These are phyloP conservation scores for Platyrinchus mystaceus DNA, from an alignment of 2,797 vertebrate species.

Conservation along the genomic window DNA sequence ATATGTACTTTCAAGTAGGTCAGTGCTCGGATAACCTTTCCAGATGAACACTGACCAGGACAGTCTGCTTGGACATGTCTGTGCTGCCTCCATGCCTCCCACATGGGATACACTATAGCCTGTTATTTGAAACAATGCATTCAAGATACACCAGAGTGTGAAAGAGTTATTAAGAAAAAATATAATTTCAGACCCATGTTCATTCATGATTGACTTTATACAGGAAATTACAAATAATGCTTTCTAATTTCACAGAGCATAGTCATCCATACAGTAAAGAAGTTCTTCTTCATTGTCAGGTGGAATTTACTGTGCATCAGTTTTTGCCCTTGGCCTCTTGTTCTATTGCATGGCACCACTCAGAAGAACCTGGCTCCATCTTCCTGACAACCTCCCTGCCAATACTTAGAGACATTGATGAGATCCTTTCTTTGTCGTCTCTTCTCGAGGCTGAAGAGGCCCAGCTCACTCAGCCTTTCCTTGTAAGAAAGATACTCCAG, in stretches of 20 bases:
- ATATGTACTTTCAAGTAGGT: not conserved
- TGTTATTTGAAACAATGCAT: not conserved
- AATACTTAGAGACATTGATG: not conserved
- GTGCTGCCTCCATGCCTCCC: not conserved
- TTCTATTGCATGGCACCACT: not conserved
- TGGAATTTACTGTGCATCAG: not conserved
- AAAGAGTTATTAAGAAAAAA: not conserved
- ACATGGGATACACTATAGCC: not conserved
- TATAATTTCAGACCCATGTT: slow-evolving; percentile 29
- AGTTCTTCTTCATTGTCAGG: not conserved
- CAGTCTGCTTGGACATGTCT: not conserved
- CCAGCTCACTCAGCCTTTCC: not conserved
- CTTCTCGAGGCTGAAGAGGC: not conserved
- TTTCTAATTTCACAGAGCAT: not conserved
- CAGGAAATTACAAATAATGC: not conserved
- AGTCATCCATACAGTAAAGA: not conserved
- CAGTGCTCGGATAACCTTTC: not conserved
- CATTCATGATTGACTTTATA: slow-evolving; percentile 26
- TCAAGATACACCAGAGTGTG: not conserved
- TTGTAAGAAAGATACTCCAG: not conserved
- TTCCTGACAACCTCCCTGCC: not conserved
- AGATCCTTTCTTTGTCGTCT: not conserved
- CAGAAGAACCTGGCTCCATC: not conserved
- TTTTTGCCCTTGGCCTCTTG: not conserved
- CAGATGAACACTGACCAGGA: not conserved